A percentile compares a stretch with the other conserved stretches of the same genome.
Evolutionary conservation across 2,113 vertebrate species (phyloP).

Genomic region (Pimephales promelas): DNA sequence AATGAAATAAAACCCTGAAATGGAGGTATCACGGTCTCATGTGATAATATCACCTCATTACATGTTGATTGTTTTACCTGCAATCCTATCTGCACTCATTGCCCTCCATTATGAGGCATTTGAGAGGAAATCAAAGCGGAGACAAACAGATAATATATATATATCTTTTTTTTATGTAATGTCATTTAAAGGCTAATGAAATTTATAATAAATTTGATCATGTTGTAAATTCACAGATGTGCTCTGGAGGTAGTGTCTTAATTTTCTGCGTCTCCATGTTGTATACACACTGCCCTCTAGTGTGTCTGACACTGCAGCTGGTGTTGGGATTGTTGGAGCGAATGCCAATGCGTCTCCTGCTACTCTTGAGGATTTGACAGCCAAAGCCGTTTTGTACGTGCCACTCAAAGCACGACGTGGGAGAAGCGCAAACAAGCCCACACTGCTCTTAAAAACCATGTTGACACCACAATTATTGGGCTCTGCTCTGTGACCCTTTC

Average conservation of each 20-base stretch:
- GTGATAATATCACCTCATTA: constrained; percentile 48
- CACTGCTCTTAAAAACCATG: background rate
- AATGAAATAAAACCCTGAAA: constrained; percentile 53
- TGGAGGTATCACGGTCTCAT: constrained; percentile 36
- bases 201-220: constrained; percentile 52
- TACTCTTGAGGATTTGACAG: constrained; percentile 2
- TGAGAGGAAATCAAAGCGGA: constrained; percentile 5
- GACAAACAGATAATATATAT: constrained; percentile 3
- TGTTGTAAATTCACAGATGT: constrained; percentile 37
- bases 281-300: constrained; percentile 60
- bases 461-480: constrained; percentile 20
- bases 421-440: constrained; percentile 4
- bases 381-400: background rate
- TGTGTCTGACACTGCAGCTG: constrained; percentile 44
- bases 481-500: background rate
- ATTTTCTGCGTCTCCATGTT: background rate
- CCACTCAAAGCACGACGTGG: background rate
- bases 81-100: constrained; percentile 19
- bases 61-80: constrained; percentile 51
- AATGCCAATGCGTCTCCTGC: constrained; percentile 26
- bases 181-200: constrained; percentile 51
- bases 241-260: constrained; percentile 28
- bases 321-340: background rate
- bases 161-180: constrained; percentile 51
- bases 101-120: constrained; percentile 14